A percentile compares a stretch with the other conserved stretches of the same genome.
These are phyloP conservation scores for Gerris lacustris DNA, from an alignment of 2,888 invertebrate species.

Conservation along the genomic window DNA sequence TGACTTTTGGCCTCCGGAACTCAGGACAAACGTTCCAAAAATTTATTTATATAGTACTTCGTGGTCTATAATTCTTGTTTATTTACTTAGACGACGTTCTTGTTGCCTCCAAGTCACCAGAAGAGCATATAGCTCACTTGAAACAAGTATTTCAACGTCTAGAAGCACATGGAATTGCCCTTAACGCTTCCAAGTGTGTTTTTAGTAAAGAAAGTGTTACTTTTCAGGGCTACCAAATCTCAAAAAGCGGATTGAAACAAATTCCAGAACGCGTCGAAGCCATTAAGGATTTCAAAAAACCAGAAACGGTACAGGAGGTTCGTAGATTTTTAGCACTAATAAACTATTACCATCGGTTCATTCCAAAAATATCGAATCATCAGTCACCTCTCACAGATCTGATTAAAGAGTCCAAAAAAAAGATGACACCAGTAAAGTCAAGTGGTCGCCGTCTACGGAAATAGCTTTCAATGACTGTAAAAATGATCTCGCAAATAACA, in stretches of 20 bases:
- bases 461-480: neutral
- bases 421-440: neutral
- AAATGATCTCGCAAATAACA: neutral
- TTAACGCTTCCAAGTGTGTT: slow-evolving; percentile 17
- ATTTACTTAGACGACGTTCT: slow-evolving; percentile 28
- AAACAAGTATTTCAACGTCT: slow-evolving; percentile 14
- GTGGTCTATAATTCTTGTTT: slow-evolving; percentile 25
- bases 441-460: neutral
- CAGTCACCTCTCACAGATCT: neutral
- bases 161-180: slow-evolving; percentile 3
- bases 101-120: slow-evolving; percentile 19
- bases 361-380: neutral
- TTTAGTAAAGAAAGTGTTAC: slow-evolving; percentile 11
- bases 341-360: slow-evolving; percentile 18
- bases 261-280: slow-evolving; percentile 22
- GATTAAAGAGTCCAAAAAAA: neutral
- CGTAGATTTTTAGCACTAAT: slow-evolving; percentile 18
- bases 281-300: slow-evolving; percentile 17
- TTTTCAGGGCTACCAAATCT: slow-evolving; percentile 14
- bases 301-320: slow-evolving; percentile 10
- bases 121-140: slow-evolving; percentile 18
- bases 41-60: slow-evolving; percentile 27
- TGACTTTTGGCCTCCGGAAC: slow-evolving; percentile 28
- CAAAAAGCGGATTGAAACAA: slow-evolving; percentile 16
- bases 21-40: slow-evolving; percentile 30